Conservation (phyloP, 2,888 invertebrate species). For the Platypus cylindrus region DNA sequence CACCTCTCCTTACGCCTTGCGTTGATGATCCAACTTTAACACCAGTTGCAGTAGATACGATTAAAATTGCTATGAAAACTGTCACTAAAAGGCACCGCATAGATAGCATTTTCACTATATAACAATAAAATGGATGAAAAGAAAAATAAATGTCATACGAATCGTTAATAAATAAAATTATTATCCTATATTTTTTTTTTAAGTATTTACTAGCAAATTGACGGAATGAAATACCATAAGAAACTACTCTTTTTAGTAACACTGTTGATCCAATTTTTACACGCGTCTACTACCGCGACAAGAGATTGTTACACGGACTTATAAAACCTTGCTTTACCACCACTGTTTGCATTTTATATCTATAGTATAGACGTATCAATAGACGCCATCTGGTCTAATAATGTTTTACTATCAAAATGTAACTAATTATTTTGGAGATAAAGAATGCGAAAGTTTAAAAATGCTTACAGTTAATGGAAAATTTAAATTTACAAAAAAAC, state of each 20-base stretch:
- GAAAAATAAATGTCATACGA: no score
- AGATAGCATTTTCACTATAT: slow-evolving; percentile 11
- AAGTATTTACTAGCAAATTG: no score
- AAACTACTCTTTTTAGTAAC: no score
- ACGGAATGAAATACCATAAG: no score
- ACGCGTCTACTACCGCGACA: slow-evolving; percentile 34
- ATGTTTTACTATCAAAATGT: no score
- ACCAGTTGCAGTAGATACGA: slow-evolving; percentile 9
- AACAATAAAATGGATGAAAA: no score
- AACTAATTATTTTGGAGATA: no score
- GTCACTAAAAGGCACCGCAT: slow-evolving; percentile 8
- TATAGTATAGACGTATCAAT: neutral
- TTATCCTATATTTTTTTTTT: no score
- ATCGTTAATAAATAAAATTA: no score
- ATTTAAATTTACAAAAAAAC: no score
- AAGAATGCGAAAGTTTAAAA: no score
- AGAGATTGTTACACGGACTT: slow-evolving; percentile 48
- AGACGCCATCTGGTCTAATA: neutral
- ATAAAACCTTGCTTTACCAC: slow-evolving; percentile 44
- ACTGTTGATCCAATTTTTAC: slow-evolving; percentile 44
- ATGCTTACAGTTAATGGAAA: no score
- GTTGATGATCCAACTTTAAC: slow-evolving; percentile 10
- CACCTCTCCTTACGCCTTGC: slow-evolving; percentile 11
- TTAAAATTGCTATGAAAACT: slow-evolving; percentile 8
- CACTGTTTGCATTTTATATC: slow-evolving; percentile 13